phyloP scores from a whole-genome alignment of 2,888 invertebrate genomes.

The Eudemis profundana region DNA sequence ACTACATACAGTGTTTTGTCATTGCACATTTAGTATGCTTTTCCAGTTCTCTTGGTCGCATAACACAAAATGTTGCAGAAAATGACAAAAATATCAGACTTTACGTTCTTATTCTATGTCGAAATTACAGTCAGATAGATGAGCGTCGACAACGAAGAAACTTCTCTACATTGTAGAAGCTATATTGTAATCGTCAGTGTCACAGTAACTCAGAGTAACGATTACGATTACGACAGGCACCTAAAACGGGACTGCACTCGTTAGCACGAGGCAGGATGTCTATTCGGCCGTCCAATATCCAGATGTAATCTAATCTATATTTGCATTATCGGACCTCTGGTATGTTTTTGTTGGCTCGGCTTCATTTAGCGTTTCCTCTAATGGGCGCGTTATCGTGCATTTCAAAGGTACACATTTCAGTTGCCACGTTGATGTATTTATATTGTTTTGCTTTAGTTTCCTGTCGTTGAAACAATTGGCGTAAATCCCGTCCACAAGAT shows the following conservation, averaged over 20 bases:
- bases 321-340: slow-evolving; percentile 40
- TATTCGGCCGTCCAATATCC: slow-evolving; percentile 26
- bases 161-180: slow-evolving; percentile 6
- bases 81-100: no score
- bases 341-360: slow-evolving; percentile 40
- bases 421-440: slow-evolving; percentile 23
- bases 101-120: no score
- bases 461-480: slow-evolving; percentile 24
- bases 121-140: no score
- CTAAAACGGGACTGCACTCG: slow-evolving; percentile 22
- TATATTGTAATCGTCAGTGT: slow-evolving; percentile 15
- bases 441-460: slow-evolving; percentile 24
- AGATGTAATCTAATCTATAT: slow-evolving; percentile 44
- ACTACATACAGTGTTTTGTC: no score
- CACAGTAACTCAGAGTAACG: slow-evolving; percentile 26
- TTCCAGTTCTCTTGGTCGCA: no score
- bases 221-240: slow-evolving; percentile 25
- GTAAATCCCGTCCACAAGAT: neutral
- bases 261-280: slow-evolving; percentile 33
- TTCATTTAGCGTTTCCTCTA: slow-evolving; percentile 38
- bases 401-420: slow-evolving; percentile 27
- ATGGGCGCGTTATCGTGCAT: slow-evolving; percentile 33
- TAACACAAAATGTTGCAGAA: no score
- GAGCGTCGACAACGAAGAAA: neutral
- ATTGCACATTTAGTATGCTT: no score